Evolutionary conservation across 2,113 vertebrate species (phyloP).

Genomic region (Oncorhynchus nerka): DNA sequence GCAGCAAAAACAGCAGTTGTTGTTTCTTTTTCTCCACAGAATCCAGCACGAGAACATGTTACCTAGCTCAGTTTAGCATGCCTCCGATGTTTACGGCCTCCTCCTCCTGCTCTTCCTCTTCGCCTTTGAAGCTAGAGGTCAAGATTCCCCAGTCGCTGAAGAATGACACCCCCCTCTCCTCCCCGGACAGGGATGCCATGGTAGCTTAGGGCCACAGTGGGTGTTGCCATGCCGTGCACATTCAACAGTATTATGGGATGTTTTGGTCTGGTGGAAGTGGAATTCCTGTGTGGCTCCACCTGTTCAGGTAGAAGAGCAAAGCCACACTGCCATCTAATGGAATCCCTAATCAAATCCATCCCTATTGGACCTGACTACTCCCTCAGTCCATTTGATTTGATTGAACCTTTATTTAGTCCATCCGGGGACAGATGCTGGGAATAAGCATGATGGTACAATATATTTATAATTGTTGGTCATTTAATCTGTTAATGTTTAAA

Average conservation of each 20-base stretch:
- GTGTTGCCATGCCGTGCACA: neutral
- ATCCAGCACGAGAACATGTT: neutral
- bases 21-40: neutral
- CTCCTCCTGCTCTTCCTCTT: neutral
- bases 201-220: neutral
- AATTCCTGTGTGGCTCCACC: neutral
- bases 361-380: neutral
- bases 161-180: neutral
- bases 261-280: neutral
- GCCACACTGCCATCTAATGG: slow-evolving; percentile 6
- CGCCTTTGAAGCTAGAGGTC: neutral
- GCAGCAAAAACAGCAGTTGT: neutral
- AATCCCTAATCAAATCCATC: neutral
- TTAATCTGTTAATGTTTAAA: too few relatives aligned
- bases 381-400: too few relatives aligned
- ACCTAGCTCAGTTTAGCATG: neutral
- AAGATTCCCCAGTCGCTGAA: neutral
- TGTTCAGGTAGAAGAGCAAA: slow-evolving; percentile 6
- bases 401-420: too few relatives aligned
- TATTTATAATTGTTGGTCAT: too few relatives aligned
- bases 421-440: too few relatives aligned
- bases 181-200: neutral
- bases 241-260: neutral
- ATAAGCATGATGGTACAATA: too few relatives aligned
- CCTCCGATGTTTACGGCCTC: neutral